Evolutionary conservation across 2,888 invertebrate species (phyloP), one percentile per base, ranked within the genome.

Genomic region (Acleris literana): DNA sequence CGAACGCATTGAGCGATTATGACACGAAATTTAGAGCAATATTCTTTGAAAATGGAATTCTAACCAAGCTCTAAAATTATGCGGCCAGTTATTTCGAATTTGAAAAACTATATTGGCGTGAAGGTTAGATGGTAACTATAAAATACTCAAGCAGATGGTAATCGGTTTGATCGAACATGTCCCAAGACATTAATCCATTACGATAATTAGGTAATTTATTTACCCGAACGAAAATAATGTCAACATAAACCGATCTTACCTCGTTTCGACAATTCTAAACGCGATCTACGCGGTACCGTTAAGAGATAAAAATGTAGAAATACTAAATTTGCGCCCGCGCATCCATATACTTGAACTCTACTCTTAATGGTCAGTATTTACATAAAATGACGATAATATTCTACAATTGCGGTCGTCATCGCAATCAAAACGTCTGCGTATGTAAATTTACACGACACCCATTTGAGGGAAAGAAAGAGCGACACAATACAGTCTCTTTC

Each of bases 351-450:
- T 65, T 71, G 70, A 65, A 71, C 70, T 70, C 68, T 54, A 63
- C 68, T 68, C 69, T 60, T 71, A 69, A 67, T 68, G 69, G 83
- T 77, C 78, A 71, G 70, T 70, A 90, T 90, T 90, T 81, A 79
- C 90, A 90, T 90, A 90, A 88, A 87, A 87, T 79, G 76, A 82
- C 83, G 75, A 90, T 89, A 86, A 88, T 83, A 79, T 73, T 70
- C 77, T 75, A 86, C 90, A 89, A 88, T 89, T 88, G 87, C 84
- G 76, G 78, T 75, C 78, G 78, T 74, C 80, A 77, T 75, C 79
- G 79, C 79, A 81, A 81, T 78, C 68, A 68, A 78, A 79, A 74
- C 76, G 78, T 77, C 81, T 78, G 66, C 74, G 71, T 79, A 83
- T 83, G 84, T 85, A 78, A 78, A 82, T 83, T 79, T 77, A 77